Evolutionary conservation across 2,113 vertebrate species (phyloP), one percentile per base, ranked within the genome.

Genomic region (Sialia sialis): DNA sequence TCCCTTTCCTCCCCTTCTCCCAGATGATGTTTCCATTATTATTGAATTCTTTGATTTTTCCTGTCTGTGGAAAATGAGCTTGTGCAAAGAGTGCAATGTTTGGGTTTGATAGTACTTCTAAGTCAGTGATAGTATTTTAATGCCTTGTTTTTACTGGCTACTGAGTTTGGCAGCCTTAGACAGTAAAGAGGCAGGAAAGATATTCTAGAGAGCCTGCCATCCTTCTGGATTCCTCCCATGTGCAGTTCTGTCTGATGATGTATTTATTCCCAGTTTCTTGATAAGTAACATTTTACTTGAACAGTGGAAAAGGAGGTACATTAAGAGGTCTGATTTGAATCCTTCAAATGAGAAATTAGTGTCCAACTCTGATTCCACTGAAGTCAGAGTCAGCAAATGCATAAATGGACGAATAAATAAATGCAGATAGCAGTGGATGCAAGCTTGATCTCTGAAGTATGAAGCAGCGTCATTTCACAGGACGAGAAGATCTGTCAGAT

Each of bases 41-140:
- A 58, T 25, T 73, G 81, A 26, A 36, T 64, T 75, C 36, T 84
- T 95, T 93, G 66, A 84, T 95, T 94, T 94, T 91, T 87, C 30
- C 56, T 68, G 8, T 49, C 66, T 87, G 69, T 87, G 56, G 64
- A 89, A 96, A 89, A 91, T 78, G 25, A 93, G 49, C 54, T 82
- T 89, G 54, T 88, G 49, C 26, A 87, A 89, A 70, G 54, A 38
- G 34, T 49, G n/a, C 6, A 19, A 25, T 92, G 41, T 46, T 29
- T 49, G 18, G 17, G 20, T 81, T 84, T 86, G 89, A 89, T 79
- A 64, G 62, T 60, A 46, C 32, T 94, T 82, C 62, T 82, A 84
- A 86, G 62, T 43, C 34, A 63, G 44, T 29, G 69, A 60, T 72
- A 94, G 44, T 13, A 73, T 89, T 92, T 94, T 73, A 89, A 91